Conservation (phyloP, 1,140 invertebrate genomes). For the Ganaspis sp. region DNA sequence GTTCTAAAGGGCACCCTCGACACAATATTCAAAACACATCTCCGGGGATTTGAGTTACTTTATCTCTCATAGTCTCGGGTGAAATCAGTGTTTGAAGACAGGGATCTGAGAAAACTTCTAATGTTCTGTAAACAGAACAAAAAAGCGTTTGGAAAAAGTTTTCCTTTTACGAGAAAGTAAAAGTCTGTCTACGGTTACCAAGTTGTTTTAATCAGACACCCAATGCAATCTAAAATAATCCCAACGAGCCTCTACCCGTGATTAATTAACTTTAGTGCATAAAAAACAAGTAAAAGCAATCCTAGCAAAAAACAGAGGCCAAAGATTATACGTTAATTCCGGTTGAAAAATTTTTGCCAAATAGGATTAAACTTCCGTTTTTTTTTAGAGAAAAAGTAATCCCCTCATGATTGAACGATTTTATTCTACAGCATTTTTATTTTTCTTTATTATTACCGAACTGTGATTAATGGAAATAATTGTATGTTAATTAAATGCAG, state of each 20-base stretch:
- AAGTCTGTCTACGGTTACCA: slow-evolving; percentile 3
- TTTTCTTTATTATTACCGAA: not conserved
- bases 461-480: too few relatives aligned
- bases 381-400: not conserved
- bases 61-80: not conserved
- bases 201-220: slow-evolving; percentile 13
- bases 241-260: not conserved
- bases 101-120: not conserved
- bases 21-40: slow-evolving; percentile 11
- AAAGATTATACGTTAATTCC: not conserved
- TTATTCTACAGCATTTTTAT: not conserved
- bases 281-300: not conserved
- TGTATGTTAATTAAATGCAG: too few relatives aligned
- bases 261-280: not conserved
- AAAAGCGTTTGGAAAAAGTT: not conserved
- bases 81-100: not conserved
- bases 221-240: not conserved
- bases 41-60: not conserved
- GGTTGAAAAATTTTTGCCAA: not conserved
- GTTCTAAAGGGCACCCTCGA: too few relatives aligned
- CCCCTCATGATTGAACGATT: not conserved
- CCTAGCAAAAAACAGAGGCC: not conserved
- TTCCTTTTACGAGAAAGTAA: not conserved
- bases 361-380: not conserved
- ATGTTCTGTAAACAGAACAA: not conserved